These are phyloP conservation scores for Galeopterus variegatus DNA, from an alignment of 2,113 vertebrate species.

Conservation along the genomic window DNA sequence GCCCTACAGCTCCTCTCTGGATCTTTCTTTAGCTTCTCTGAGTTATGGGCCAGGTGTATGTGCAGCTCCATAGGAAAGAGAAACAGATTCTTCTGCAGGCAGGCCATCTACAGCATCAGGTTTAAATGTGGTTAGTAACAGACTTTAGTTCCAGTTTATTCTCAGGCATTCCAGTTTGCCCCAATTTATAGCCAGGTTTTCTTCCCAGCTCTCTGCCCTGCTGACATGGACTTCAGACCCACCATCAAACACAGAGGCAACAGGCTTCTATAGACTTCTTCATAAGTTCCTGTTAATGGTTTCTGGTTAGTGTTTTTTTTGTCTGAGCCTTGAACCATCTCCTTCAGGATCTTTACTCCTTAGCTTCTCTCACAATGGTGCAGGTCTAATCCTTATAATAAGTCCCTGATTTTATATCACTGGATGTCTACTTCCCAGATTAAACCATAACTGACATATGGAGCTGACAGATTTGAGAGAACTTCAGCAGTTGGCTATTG, in stretches of 20 bases:
- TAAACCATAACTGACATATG: neutral
- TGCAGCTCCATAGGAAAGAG: neutral
- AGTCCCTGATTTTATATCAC: neutral
- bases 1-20: neutral
- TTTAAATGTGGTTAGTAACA: neutral
- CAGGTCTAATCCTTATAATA: neutral
- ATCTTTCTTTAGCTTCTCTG: neutral
- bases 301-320: neutral
- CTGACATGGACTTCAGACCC: neutral
- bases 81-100: neutral
- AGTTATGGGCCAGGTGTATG: neutral
- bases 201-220: neutral
- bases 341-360: neutral
- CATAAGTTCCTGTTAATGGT: neutral
- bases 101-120: neutral
- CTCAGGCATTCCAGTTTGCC: neutral
- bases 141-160: neutral
- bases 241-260: neutral
- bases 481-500: slow-evolving; percentile 1
- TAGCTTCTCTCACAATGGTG: neutral
- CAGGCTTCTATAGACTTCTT: neutral
- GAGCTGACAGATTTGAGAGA: neutral
- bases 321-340: neutral
- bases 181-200: neutral
- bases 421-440: neutral